phyloP scores from a whole-genome alignment of 2,113 vertebrate species.

The Oncorhynchus mykiss region DNA sequence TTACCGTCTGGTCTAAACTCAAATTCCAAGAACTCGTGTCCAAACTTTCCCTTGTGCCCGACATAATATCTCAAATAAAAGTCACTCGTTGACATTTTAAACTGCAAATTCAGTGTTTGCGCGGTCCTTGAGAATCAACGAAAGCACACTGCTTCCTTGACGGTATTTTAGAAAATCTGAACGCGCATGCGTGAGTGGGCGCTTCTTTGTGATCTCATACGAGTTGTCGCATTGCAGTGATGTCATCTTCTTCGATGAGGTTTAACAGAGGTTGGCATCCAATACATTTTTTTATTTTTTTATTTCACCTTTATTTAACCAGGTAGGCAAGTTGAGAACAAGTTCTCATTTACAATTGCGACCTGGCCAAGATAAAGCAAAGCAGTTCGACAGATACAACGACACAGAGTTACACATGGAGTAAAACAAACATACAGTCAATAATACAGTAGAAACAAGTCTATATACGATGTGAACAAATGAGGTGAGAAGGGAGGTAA shows the following conservation, averaged over 20 bases:
- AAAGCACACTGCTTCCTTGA: not conserved
- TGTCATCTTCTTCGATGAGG: too few species aligned
- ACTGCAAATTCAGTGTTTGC: not conserved
- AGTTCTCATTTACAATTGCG: too few species aligned
- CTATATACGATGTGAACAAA: too few species aligned
- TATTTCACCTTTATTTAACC: too few species aligned
- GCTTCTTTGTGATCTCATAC: not conserved
- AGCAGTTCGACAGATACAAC: not conserved
- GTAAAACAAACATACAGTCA: too few species aligned
- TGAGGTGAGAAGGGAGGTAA: too few species aligned
- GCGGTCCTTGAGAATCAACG: not conserved
- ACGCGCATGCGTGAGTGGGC: conserved; percentile 4
- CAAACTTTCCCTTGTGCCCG: conserved; percentile 97
- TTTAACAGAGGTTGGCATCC: too few species aligned
- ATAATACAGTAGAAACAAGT: too few species aligned
- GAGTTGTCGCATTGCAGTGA: not conserved
- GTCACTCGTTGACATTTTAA: conserved; percentile 86
- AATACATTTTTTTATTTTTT: too few species aligned
- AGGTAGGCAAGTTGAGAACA: too few species aligned
- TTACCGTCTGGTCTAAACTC: conserved; percentile 95
- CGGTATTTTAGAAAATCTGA: not conserved
- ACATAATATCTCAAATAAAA: conserved; percentile 96
- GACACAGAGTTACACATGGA: too few species aligned
- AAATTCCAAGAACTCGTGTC: conserved; percentile 96
- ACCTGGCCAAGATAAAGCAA: too few species aligned